phyloP scores from a whole-genome alignment of 2,888 invertebrate species.

The Pecten maximus region DNA sequence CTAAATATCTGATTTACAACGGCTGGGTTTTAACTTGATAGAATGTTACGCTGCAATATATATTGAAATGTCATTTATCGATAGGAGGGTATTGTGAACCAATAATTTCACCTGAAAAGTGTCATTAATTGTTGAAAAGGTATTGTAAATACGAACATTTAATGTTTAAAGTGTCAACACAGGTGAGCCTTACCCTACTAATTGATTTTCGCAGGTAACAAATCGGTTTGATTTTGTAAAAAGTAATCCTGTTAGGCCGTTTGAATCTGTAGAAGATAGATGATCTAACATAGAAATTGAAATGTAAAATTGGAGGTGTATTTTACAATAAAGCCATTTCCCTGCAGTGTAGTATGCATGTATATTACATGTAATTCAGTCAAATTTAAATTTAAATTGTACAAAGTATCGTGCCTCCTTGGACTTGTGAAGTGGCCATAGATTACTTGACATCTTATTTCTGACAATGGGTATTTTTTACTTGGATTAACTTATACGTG shows the following conservation, averaged over 20 bases:
- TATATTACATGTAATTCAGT: neutral
- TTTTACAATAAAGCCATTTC: neutral
- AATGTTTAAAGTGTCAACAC: constrained; percentile 16
- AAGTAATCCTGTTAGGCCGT: neutral
- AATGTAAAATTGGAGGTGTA: neutral
- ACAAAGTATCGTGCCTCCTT: neutral
- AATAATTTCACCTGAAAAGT: neutral
- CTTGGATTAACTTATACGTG: no score
- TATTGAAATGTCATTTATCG: constrained; percentile 25
- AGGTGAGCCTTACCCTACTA: neutral
- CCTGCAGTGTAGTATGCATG: neutral
- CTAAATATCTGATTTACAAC: neutral
- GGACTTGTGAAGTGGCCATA: no score
- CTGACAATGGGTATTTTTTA: no score
- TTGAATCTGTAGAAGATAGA: neutral
- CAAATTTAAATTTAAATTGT: neutral
- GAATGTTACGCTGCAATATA: constrained; percentile 20
- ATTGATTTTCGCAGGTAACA: constrained; percentile 23
- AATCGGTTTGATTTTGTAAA: neutral
- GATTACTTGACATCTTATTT: no score
- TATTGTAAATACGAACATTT: neutral
- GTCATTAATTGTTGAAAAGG: constrained; percentile 19
- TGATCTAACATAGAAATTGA: neutral
- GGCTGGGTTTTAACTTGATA: neutral
- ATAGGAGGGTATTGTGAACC: neutral